Evolutionary conservation across 2,888 invertebrate species (phyloP).

Genomic region (Drosophila peninsularis): DNA sequence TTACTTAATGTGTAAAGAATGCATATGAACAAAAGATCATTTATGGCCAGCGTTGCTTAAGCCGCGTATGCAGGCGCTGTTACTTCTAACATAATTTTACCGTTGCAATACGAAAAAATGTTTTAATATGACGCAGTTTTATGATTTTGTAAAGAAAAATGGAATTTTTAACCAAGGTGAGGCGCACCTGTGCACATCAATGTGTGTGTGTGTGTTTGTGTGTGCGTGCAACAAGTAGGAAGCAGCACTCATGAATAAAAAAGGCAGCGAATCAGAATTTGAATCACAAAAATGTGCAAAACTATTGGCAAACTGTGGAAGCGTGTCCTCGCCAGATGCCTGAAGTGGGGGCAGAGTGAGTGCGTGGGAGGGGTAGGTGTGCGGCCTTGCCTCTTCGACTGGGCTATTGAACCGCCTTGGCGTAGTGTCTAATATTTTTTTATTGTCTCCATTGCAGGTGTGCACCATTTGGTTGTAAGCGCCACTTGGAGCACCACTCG

Average conservation of each 20-base stretch:
- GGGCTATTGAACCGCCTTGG: slow-evolving; percentile 49
- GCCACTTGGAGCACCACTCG: slow-evolving; percentile 58
- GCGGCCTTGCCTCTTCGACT: slow-evolving; percentile 57
- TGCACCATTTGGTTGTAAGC: slow-evolving; percentile 57
- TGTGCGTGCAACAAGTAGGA: slow-evolving; percentile 52
- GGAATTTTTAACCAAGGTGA: slow-evolving; percentile 11
- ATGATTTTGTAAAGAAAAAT: not conserved
- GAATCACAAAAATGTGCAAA: slow-evolving; percentile 61
- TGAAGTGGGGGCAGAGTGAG: not conserved
- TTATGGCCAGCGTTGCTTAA: not conserved
- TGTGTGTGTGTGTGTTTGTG: slow-evolving; percentile 17
- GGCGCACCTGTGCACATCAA: slow-evolving; percentile 25
- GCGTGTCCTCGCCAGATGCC: slow-evolving; percentile 12
- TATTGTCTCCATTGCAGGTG: slow-evolving; percentile 52
- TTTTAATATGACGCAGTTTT: slow-evolving; percentile 1
- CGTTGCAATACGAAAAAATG: not conserved
- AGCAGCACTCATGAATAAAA: slow-evolving; percentile 43
- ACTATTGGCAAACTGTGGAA: slow-evolving; percentile 63
- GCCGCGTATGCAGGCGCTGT: not conserved
- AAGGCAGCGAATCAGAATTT: slow-evolving; percentile 40
- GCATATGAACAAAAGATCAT: not conserved
- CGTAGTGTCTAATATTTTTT: slow-evolving; percentile 34
- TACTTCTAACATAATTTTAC: not conserved
- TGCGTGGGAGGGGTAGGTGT: not conserved
- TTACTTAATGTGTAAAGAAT: not conserved